A percentile compares a stretch with the other conserved stretches of the same genome.
Evolutionary conservation across 2,888 invertebrate species (phyloP).

Genomic region (Limnephilus auricula): DNA sequence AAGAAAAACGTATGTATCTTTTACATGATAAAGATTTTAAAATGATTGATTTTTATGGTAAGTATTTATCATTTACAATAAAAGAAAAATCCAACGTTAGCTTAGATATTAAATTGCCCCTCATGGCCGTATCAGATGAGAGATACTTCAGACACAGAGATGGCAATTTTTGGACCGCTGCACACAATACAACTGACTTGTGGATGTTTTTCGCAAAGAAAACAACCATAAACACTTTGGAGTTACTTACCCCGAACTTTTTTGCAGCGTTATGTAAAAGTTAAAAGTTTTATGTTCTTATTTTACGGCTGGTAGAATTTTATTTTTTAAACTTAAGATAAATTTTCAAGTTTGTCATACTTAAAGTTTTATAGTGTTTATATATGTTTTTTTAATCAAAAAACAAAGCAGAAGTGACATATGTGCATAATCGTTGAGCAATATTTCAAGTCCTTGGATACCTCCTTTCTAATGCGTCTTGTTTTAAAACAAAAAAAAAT

Average conservation of each 20-base stretch:
- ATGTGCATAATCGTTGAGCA: too few species aligned
- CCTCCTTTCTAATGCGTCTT: too few species aligned
- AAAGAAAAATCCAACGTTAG: background rate
- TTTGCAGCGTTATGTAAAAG: background rate
- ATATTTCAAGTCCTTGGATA: too few species aligned
- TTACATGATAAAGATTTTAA: too few species aligned
- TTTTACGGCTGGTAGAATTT: background rate
- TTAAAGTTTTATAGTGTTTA: background rate
- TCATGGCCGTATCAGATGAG: background rate
- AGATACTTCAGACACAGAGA: conserved; percentile 14
- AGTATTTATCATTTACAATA: background rate
- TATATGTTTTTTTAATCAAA: too few species aligned
- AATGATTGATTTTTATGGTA: background rate
- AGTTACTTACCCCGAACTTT: background rate
- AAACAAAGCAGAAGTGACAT: too few species aligned
- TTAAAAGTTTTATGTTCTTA: background rate
- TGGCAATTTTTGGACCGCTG: background rate
- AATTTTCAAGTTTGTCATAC: background rate
- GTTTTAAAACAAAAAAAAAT: too few species aligned
- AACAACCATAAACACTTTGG: background rate
- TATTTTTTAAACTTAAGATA: background rate
- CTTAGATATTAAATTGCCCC: background rate
- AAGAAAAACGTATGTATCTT: too few species aligned
- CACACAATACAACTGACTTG: conserved; percentile 9
- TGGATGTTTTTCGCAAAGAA: background rate